These are phyloP conservation scores for Thymallus thymallus DNA, from an alignment of 2,113 vertebrate species.

Conservation along the genomic window DNA sequence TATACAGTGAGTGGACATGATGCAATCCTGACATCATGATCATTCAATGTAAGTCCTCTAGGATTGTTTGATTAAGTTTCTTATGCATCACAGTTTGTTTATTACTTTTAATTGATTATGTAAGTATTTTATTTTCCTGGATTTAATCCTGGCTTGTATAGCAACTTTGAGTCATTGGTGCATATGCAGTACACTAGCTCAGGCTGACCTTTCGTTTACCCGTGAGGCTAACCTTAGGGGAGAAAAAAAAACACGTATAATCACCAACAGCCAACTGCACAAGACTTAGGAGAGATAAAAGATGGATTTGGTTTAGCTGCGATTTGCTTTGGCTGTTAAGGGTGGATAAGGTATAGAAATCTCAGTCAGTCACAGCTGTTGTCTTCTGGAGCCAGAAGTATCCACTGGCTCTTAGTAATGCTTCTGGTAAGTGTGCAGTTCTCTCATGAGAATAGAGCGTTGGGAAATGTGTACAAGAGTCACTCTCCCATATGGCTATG, in stretches of 20 bases:
- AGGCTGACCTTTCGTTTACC: not conserved
- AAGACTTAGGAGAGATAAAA: conserved; percentile 24
- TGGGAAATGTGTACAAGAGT: not conserved
- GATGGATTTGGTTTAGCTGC: conserved; percentile 27
- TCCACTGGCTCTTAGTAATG: conserved; percentile 21
- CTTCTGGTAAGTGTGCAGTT: not conserved
- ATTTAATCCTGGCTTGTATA: conserved; percentile 1
- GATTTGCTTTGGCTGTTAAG: conserved; percentile 37
- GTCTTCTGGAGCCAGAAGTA: conserved; percentile 22
- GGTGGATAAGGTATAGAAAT: conserved; percentile 21
- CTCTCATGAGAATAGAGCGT: conserved; percentile 6
- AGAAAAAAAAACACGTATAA: not conserved
- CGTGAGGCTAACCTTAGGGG: not conserved
- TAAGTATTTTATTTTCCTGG: conserved; percentile 7
- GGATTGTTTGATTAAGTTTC: conserved; percentile 10
- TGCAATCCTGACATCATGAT: conserved; percentile 1
- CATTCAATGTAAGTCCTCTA: not conserved
- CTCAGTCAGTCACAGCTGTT: conserved; percentile 40
- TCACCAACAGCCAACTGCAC: conserved; percentile 6
- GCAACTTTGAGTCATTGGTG: conserved; percentile 20
- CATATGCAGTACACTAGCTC: not conserved
- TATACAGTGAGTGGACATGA: conserved; percentile 7
- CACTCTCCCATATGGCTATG: not conserved
- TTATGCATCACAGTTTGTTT: not conserved
- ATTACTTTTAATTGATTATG: not conserved